These are phyloP conservation scores for Bradypus variegatus DNA, from an alignment of 2,797 vertebrate genomes.

Conservation along the genomic window DNA sequence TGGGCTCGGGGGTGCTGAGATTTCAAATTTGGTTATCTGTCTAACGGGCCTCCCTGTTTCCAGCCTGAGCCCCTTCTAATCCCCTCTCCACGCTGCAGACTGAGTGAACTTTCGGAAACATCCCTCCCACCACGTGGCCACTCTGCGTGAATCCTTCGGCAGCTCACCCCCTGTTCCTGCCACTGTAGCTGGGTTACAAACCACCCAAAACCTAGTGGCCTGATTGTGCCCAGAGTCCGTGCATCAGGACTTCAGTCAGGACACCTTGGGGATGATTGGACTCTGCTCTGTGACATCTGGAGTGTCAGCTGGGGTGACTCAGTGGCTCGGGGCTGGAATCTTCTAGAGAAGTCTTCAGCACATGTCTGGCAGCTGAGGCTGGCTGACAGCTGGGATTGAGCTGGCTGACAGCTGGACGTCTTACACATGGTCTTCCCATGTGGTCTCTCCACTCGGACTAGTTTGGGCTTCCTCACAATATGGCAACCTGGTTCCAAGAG, in stretches of 20 bases:
- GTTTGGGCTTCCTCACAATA: background rate
- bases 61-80: background rate
- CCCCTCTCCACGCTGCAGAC: background rate
- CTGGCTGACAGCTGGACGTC: too few species aligned
- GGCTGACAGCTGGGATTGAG: background rate
- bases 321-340: background rate
- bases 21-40: background rate
- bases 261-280: accelerated
- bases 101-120: background rate
- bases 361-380: background rate
- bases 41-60: too few species aligned
- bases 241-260: background rate
- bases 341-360: background rate
- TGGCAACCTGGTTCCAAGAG: background rate
- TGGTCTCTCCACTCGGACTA: accelerated
- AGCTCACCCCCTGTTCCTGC: background rate
- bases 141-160: accelerated
- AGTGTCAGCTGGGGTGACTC: background rate
- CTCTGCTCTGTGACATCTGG: background rate
- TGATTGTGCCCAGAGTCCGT: background rate
- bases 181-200: too few species aligned
- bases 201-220: background rate
- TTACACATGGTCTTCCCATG: accelerated
- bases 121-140: accelerated
- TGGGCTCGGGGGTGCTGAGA: too few species aligned